phyloP scores from a whole-genome alignment of 1,140 invertebrate genomes.

The Leptopilina clavipes region DNA sequence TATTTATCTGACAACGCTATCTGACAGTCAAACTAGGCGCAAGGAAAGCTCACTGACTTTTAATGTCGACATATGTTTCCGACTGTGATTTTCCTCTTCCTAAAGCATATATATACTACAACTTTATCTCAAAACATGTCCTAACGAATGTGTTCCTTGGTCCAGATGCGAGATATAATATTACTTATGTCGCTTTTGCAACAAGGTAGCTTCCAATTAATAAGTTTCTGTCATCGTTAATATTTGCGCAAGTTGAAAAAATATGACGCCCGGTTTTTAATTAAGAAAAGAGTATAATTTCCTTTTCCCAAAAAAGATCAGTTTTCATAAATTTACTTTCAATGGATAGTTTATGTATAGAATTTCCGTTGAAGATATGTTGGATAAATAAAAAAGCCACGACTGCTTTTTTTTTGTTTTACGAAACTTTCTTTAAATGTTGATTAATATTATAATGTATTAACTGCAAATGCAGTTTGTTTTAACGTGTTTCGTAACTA shows the following conservation, averaged over 20 bases:
- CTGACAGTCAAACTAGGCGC: slow-evolving; percentile 35
- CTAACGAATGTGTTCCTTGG: slow-evolving; percentile 53
- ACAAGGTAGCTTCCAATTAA: neutral
- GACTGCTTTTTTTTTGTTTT: too few relatives aligned
- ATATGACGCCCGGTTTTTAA: neutral
- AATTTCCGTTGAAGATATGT: too few relatives aligned
- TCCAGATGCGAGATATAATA: slow-evolving; percentile 49
- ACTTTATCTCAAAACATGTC: slow-evolving; percentile 48
- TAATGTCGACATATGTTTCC: slow-evolving; percentile 48
- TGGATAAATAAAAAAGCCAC: too few relatives aligned
- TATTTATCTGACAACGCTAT: slow-evolving; percentile 49
- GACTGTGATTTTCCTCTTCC: slow-evolving; percentile 49
- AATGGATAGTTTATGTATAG: too few relatives aligned
- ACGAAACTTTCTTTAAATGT: too few relatives aligned
- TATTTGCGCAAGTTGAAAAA: neutral
- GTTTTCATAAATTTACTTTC: too few relatives aligned
- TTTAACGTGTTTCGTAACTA: too few relatives aligned
- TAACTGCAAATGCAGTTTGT: too few relatives aligned
- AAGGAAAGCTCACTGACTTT: slow-evolving; percentile 39
- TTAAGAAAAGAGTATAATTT: too few relatives aligned
- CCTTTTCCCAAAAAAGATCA: too few relatives aligned
- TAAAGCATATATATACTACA: neutral
- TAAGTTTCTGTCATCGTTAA: neutral
- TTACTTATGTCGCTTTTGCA: neutral
- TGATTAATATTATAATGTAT: too few relatives aligned